Conservation (phyloP, 2,113 vertebrate species). For the Vulpes lagopus region DNA sequence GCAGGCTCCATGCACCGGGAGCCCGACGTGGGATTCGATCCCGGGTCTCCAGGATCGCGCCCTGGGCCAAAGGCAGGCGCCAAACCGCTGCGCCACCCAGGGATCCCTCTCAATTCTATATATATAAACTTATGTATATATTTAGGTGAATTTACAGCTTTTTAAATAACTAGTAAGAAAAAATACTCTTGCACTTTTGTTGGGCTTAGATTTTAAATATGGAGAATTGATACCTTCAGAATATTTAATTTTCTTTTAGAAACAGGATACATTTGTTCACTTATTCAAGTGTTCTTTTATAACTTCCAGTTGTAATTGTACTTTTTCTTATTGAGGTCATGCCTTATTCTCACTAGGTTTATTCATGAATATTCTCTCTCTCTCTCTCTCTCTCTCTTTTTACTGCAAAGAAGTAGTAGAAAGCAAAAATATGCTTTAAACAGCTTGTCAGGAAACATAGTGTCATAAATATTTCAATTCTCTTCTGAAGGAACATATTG, state of each 20-base stretch:
- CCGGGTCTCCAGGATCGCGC: no score
- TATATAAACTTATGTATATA: neutral
- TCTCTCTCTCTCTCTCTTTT: neutral
- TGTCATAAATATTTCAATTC: slow-evolving; percentile 61
- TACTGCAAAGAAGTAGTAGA: slow-evolving; percentile 2
- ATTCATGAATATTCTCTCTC: slow-evolving; percentile 32
- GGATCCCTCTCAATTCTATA: neutral
- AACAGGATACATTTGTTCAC: neutral
- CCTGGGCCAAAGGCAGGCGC: no score
- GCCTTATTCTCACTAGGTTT: slow-evolving; percentile 31
- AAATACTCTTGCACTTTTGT: slow-evolving; percentile 9
- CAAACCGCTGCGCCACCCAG: no score
- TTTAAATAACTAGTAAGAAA: slow-evolving; percentile 20
- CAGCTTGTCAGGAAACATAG: slow-evolving; percentile 45
- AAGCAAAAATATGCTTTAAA: slow-evolving; percentile 51
- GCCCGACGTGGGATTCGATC: no score
- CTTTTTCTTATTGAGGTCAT: slow-evolving; percentile 4
- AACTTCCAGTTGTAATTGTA: neutral
- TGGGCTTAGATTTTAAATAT: neutral
- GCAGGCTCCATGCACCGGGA: no score
- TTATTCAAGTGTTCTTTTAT: slow-evolving; percentile 4
- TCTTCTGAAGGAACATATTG: slow-evolving; percentile 46
- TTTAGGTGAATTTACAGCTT: neutral
- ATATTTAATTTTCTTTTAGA: slow-evolving; percentile 27
- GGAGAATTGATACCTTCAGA: neutral